These are phyloP conservation scores for Lamellibrachia luymesi DNA, from an alignment of 1,140 invertebrate species.

Conservation along the genomic window DNA sequence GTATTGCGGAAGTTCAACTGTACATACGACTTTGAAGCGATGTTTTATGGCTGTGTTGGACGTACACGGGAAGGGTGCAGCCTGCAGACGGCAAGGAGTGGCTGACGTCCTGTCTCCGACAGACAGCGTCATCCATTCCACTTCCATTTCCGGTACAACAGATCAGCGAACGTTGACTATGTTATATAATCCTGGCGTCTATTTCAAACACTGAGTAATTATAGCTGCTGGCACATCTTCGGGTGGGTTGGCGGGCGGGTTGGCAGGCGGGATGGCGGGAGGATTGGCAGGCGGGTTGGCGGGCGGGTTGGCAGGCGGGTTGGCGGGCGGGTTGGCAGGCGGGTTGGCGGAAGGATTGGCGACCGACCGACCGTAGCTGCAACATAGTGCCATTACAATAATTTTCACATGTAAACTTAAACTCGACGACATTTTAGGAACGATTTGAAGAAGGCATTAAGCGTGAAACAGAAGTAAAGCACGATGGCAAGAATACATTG, in stretches of 20 bases:
- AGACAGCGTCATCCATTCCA: background rate
- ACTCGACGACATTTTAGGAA: background rate
- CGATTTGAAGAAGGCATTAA: background rate
- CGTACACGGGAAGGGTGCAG: background rate
- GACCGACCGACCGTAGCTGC: no score
- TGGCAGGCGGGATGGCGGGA: no score
- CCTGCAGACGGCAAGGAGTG: background rate
- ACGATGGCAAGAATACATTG: background rate
- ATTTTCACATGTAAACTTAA: background rate
- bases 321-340: no score
- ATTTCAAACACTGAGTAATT: background rate
- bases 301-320: no score
- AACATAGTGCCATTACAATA: no score
- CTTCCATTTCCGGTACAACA: background rate
- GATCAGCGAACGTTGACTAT: background rate
- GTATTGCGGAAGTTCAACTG: background rate
- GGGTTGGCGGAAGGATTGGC: no score
- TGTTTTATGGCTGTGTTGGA: background rate
- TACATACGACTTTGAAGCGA: background rate
- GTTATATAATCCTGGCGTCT: background rate
- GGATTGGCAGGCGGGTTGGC: no score
- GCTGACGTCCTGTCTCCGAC: background rate
- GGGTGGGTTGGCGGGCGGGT: no score
- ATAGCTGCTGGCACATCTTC: background rate
- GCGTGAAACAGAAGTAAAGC: background rate